A percentile compares a stretch with the other conserved stretches of the same genome.
phyloP scores from a whole-genome alignment of 2,797 vertebrate genomes.

The Paratrypauchen microcephalus region DNA sequence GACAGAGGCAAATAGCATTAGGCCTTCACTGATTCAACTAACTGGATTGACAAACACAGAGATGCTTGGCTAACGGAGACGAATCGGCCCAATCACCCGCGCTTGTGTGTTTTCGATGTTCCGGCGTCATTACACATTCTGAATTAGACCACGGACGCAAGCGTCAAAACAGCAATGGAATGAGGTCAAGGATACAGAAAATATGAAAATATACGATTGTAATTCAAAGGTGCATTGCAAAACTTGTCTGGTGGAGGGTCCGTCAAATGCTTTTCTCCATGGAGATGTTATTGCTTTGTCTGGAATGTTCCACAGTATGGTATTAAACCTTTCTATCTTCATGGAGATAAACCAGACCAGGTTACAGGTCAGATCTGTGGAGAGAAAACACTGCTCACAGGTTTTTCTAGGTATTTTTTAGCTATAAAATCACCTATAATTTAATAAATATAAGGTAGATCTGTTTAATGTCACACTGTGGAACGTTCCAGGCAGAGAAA shows the following conservation, averaged over 20 bases:
- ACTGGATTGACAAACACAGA: slow-evolving; percentile 69
- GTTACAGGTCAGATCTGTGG: too few relatives aligned
- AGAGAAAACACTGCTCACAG: too few relatives aligned
- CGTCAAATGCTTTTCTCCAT: too few relatives aligned
- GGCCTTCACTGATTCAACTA: slow-evolving; percentile 59
- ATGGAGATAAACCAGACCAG: too few relatives aligned
- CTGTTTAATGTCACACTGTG: too few relatives aligned
- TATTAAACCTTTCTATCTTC: too few relatives aligned
- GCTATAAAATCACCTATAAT: too few relatives aligned
- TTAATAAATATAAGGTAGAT: too few relatives aligned
- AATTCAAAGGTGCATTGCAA: neutral
- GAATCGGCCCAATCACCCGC: slow-evolving; percentile 63
- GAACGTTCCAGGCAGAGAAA: too few relatives aligned
- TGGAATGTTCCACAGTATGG: too few relatives aligned
- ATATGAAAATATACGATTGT: neutral
- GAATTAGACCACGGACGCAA: slow-evolving; percentile 49
- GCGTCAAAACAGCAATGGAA: slow-evolving; percentile 66
- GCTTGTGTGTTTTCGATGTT: slow-evolving; percentile 63
- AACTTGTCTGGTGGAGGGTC: neutral
- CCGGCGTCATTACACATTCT: slow-evolving; percentile 65
- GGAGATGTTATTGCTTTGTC: too few relatives aligned
- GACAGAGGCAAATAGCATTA: slow-evolving; percentile 72
- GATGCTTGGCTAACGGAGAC: slow-evolving; percentile 66
- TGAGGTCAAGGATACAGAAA: slow-evolving; percentile 29
- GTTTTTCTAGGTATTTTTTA: too few relatives aligned